These are phyloP conservation scores for Sepioteuthis lessoniana DNA, from an alignment of 2,888 invertebrate genomes.

Conservation along the genomic window DNA sequence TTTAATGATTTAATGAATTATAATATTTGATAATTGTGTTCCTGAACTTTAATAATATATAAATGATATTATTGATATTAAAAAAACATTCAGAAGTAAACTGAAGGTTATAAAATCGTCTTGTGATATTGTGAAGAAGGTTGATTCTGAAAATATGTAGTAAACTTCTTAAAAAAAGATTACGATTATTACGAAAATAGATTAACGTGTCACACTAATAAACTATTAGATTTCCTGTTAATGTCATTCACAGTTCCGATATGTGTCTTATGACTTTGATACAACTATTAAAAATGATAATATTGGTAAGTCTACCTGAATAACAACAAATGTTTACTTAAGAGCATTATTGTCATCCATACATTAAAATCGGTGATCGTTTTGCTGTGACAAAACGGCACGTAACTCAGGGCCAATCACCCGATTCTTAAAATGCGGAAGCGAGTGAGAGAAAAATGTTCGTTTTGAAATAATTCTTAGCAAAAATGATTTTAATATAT, in stretches of 20 bases:
- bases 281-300: neutral
- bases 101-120: neutral
- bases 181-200: neutral
- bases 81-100: no score
- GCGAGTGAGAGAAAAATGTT: conserved; percentile 37
- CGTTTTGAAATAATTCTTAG: neutral
- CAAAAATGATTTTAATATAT: neutral
- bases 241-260: neutral
- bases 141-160: neutral
- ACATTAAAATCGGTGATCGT: conserved; percentile 2
- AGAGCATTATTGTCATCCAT: conserved; percentile 26
- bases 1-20: no score
- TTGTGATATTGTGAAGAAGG: neutral
- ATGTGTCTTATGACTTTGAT: neutral
- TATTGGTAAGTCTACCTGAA: neutral
- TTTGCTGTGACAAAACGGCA: neutral
- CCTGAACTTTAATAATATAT: no score
- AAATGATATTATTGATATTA: neutral
- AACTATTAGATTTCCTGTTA: neutral
- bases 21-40: no score
- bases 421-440: conserved; percentile 36
- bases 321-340: neutral
- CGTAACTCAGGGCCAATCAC: conserved; percentile 38
- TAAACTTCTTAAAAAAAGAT: neutral
- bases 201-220: neutral